phyloP scores from a whole-genome alignment of 2,888 invertebrate genomes.

The Acleris sparsana region DNA sequence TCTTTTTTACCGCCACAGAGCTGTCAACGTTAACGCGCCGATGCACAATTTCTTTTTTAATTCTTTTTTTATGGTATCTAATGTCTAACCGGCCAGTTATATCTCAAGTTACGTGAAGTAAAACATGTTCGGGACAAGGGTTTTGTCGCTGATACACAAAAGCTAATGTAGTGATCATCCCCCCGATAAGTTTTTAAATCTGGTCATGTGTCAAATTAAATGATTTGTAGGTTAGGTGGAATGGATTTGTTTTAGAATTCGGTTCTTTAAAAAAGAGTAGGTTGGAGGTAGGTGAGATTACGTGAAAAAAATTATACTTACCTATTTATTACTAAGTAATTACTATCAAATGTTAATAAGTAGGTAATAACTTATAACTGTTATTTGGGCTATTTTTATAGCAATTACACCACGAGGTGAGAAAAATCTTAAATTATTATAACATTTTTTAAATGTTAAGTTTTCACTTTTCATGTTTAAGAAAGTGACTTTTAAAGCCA shows the following conservation, averaged over 20 bases:
- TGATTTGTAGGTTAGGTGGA: conserved; percentile 17
- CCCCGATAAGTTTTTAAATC: conserved; percentile 22
- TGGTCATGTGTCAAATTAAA: conserved; percentile 2
- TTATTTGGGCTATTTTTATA: too few relatives aligned
- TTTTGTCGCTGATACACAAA: conserved; percentile 34
- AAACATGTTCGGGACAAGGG: conserved; percentile 36
- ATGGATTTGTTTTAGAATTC: neutral
- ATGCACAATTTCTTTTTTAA: conserved; percentile 31
- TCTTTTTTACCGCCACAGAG: conserved; percentile 32
- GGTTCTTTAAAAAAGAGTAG: too few relatives aligned
- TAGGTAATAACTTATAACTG: too few relatives aligned
- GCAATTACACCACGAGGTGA: too few relatives aligned
- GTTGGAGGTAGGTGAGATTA: too few relatives aligned
- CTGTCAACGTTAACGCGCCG: conserved; percentile 33
- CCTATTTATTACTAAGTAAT: too few relatives aligned
- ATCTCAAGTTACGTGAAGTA: conserved; percentile 31
- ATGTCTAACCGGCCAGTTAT: conserved; percentile 29
- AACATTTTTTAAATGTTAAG: too few relatives aligned
- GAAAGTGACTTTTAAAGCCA: too few relatives aligned
- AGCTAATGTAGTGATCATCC: conserved; percentile 16
- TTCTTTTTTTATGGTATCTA: conserved; percentile 25
- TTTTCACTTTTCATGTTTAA: too few relatives aligned
- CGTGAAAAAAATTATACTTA: too few relatives aligned
- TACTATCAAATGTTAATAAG: too few relatives aligned
- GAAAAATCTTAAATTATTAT: too few relatives aligned